A percentile compares a stretch with the other conserved stretches of the same genome.
Evolutionary conservation across 1,140 invertebrate genomes (phyloP).

Genomic region (Panulirus ornatus): DNA sequence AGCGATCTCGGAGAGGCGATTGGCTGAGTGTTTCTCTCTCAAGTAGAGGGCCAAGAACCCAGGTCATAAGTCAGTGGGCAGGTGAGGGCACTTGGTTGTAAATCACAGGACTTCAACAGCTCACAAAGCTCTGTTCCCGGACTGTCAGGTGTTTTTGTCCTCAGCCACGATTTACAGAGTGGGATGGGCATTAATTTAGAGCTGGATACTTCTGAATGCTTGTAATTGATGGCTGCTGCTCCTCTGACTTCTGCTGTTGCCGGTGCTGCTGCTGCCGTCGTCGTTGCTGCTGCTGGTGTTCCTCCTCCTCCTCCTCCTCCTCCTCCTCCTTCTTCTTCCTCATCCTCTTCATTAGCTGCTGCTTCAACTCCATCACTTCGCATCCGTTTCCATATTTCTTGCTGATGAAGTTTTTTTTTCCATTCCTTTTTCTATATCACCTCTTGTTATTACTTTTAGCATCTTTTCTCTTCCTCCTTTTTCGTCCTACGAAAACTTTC

Average conservation of each 20-base stretch:
- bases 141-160: constrained; percentile 57
- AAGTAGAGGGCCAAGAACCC: constrained; percentile 31
- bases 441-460: neutral
- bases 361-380: neutral
- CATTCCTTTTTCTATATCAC: neutral
- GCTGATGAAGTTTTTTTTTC: no score
- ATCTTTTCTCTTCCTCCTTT: neutral
- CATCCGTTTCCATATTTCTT: no score
- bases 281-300: neutral
- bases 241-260: neutral
- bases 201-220: constrained; percentile 68
- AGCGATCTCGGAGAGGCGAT: neutral
- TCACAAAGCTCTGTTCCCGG: constrained; percentile 60
- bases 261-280: neutral
- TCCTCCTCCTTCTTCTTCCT: neutral
- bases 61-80: constrained; percentile 44
- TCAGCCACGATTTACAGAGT: constrained; percentile 61
- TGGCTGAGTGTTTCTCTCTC: constrained; percentile 41
- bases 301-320: no score
- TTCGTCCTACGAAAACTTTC: no score
- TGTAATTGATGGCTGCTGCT: constrained; percentile 54
- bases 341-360: no score
- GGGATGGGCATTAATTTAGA: constrained; percentile 66
- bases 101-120: constrained; percentile 59
- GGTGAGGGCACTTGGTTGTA: constrained; percentile 41